Conservation (phyloP, 1,140 invertebrate genomes). For the Holcopasites calliopsidis region DNA sequence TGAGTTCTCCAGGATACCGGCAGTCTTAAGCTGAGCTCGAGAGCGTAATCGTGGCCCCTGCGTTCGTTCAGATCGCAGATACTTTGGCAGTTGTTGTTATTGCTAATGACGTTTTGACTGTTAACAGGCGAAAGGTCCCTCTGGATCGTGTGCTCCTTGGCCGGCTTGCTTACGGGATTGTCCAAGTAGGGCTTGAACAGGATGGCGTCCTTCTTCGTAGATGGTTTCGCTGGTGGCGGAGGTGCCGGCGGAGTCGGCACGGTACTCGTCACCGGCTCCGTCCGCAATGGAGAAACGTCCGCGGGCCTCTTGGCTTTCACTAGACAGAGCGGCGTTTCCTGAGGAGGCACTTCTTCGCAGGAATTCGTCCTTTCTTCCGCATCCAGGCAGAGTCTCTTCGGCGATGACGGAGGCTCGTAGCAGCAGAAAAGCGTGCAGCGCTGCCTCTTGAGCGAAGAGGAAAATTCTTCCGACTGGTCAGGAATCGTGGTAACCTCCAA, state of each 20-base stretch:
- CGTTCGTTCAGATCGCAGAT: constrained; percentile 72
- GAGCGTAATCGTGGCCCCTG: constrained; percentile 64
- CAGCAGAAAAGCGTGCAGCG: constrained; percentile 62
- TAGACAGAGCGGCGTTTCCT: constrained; percentile 75
- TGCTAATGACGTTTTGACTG: constrained; percentile 60
- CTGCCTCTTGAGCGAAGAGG: constrained; percentile 59
- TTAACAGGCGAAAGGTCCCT: constrained; percentile 49
- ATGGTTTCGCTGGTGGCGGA: constrained; percentile 42
- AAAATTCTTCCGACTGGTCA: constrained; percentile 41
- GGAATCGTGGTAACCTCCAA: constrained; percentile 22
- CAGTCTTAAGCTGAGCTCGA: constrained; percentile 71
- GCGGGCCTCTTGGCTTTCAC: constrained; percentile 70
- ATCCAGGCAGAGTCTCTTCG: constrained; percentile 61
- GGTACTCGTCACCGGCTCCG: constrained; percentile 74
- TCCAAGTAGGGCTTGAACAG: constrained; percentile 86
- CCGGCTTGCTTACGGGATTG: constrained; percentile 78
- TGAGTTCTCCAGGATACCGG: constrained; percentile 69
- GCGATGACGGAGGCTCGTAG: constrained; percentile 52
- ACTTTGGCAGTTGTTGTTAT: constrained; percentile 72
- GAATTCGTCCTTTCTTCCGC: constrained; percentile 11
- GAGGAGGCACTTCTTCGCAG: constrained; percentile 61
- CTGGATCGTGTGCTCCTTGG: constrained; percentile 41
- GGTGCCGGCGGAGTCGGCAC: constrained; percentile 77
- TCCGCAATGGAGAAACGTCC: constrained; percentile 44
- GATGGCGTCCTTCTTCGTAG: constrained; percentile 73